Evolutionary conservation across 2,113 vertebrate genomes (phyloP).

Genomic region (Rhinolophus sinicus): DNA sequence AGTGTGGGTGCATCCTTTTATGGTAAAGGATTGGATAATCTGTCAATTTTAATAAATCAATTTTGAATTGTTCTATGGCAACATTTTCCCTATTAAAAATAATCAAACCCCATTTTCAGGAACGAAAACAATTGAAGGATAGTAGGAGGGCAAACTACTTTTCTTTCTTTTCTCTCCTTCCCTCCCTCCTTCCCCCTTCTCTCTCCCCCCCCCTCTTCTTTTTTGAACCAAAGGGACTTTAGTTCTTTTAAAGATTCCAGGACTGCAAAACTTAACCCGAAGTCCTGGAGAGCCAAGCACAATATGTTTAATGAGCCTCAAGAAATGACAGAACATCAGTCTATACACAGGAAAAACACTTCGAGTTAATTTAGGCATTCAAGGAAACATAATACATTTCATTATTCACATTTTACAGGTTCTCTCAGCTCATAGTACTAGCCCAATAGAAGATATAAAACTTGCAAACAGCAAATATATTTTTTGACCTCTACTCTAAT

Average conservation of each 20-base stretch:
- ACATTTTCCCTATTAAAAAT: constrained; percentile 77
- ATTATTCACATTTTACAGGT: constrained; percentile 34
- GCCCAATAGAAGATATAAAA: constrained; percentile 35
- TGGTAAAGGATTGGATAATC: constrained; percentile 80
- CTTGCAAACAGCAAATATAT: not conserved
- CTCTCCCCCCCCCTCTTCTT: not conserved
- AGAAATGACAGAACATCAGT: constrained; percentile 3
- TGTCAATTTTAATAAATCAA: constrained; percentile 84
- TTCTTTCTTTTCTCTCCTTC: not conserved
- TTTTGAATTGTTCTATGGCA: constrained; percentile 79
- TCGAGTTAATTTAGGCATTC: constrained; percentile 33
- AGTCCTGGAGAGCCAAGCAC: constrained; percentile 13
- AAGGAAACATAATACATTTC: constrained; percentile 29
- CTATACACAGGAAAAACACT: constrained; percentile 38
- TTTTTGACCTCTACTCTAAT: not conserved
- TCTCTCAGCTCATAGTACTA: not conserved
- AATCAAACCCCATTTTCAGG: constrained; percentile 71
- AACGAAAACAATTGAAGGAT: constrained; percentile 62
- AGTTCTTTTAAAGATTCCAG: constrained; percentile 19
- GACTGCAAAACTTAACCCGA: not conserved
- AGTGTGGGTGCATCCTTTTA: constrained; percentile 73
- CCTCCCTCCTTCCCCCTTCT: too few species aligned
- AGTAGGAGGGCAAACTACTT: not conserved
- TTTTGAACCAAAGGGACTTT: constrained; percentile 39
- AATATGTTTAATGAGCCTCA: constrained; percentile 34